Evolutionary conservation across 2,797 vertebrate genomes (phyloP).

Genomic region (Nyctalus aviator): DNA sequence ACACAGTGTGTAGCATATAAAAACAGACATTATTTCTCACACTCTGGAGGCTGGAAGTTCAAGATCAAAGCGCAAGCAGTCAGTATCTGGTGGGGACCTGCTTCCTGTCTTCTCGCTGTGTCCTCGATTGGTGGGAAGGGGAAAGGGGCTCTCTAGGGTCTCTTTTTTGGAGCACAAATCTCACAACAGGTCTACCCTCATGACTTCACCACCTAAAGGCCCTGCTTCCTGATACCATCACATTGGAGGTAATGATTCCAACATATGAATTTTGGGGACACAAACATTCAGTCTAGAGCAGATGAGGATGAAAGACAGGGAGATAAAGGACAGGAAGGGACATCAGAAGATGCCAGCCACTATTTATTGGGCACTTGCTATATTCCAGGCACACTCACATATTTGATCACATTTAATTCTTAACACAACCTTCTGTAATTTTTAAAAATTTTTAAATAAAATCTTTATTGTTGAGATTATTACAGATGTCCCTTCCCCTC

Average conservation of each 20-base stretch:
- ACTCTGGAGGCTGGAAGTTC: background rate
- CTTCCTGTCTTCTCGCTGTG: background rate
- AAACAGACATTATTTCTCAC: background rate
- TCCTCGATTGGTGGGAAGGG: accelerated
- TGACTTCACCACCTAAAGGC: background rate
- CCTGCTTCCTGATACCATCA: too few relatives aligned
- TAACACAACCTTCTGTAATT: background rate
- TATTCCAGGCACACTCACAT: background rate
- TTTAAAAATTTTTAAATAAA: too few relatives aligned
- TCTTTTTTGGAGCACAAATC: background rate
- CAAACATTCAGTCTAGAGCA: background rate
- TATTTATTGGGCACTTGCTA: background rate
- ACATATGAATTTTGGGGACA: background rate
- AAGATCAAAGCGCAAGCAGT: too few relatives aligned
- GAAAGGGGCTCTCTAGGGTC: background rate
- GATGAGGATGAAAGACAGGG: background rate
- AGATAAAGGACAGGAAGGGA: background rate
- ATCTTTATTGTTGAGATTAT: too few relatives aligned
- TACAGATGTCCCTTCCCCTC: too few relatives aligned
- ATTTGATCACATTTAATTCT: background rate
- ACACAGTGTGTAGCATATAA: background rate
- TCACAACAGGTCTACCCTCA: background rate
- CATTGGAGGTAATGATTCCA: background rate
- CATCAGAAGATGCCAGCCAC: background rate
- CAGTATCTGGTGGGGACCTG: background rate